Base-by-base conservation (phyloP, 1,140 invertebrate genomes). In the Scaptomyza montana region DNA sequence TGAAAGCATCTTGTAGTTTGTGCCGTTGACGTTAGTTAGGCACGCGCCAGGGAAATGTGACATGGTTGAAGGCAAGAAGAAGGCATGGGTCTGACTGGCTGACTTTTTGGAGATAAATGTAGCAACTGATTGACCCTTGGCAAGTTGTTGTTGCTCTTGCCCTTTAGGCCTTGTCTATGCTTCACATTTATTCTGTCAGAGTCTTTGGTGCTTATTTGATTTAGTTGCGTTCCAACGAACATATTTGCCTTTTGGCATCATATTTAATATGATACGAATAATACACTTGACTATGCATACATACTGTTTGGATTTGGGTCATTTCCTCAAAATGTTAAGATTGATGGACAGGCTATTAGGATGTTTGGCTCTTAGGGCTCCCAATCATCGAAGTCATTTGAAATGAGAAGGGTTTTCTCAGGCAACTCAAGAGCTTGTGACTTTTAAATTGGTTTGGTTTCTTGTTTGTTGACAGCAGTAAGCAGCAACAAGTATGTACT, bases 1-100 rank as follows among this genome's bases (percentile, higher is more conserved):
- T 85, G 81, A 85, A 80, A 64, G 74, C 66, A 53, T 49, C 75
- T 77, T 56, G 55, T 50, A 47, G 49, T 51, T 59, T 7, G 33
- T 45, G 55, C 46, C 49, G 47, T 65, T 36, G 53, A 47, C 47
- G n/a, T 43, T 50, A 49, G 46, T 66, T 49, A 7, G 55, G 41
- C 36, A 36, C 25, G 25, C 13, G 13, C 10, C 10, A 43, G 7
- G 30, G 39, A 3, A 43, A 43, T 25, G 55, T 2, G 25, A 2
- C 45, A 36, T 13, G 12, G 39, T 12, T 2, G 39, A 2, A n/a
- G 12, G 39, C 1, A 39, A 25, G 21, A 9, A 39, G 36, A 39
- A 3, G 36, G 9, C 8, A 39, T 2, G 39, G 43, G n/a, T n/a
- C 1, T 36, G n/a, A n/a, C n/a, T 36, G 2, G 30, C 45, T 51